Evolutionary conservation across 2,888 invertebrate species (phyloP).

Genomic region (Acleris literana): DNA sequence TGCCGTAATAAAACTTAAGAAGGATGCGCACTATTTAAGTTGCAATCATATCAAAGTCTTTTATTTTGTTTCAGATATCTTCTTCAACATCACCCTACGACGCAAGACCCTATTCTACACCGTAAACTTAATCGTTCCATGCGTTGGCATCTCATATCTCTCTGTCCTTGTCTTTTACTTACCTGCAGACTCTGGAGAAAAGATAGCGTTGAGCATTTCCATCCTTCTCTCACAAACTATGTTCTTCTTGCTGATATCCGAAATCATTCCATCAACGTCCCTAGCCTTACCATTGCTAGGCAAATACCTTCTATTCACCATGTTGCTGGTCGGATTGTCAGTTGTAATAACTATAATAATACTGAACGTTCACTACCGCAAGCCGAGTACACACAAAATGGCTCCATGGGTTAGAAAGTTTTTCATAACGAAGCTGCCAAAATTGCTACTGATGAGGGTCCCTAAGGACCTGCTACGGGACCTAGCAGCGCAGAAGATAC

Average conservation of each 20-base stretch:
- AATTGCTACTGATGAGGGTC: constrained; percentile 93
- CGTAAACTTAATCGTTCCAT: constrained; percentile 97
- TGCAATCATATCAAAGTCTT: background rate
- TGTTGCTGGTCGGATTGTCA: constrained; percentile 94
- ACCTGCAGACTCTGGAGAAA: constrained; percentile 99
- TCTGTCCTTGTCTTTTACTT: constrained; percentile 98
- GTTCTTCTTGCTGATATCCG: constrained; percentile 97
- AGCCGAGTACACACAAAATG: constrained; percentile 97
- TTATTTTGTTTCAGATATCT: constrained; percentile 91
- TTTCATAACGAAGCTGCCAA: constrained; percentile 93
- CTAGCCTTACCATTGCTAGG: constrained; percentile 94
- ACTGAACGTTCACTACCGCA: constrained; percentile 95
- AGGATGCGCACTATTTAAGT: no score
- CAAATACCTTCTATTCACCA: constrained; percentile 95
- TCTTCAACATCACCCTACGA: constrained; percentile 98
- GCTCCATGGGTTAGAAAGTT: constrained; percentile 96
- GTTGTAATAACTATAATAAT: constrained; percentile 96
- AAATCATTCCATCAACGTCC: constrained; percentile 97
- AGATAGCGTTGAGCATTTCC: constrained; percentile 97
- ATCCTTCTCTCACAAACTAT: constrained; percentile 96
- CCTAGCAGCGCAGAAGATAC: constrained; percentile 91
- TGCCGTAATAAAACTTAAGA: no score
- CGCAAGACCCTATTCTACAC: constrained; percentile 98
- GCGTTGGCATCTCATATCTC: constrained; percentile 97
- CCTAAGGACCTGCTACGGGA: constrained; percentile 93